Base-by-base conservation (phyloP, 2,113 vertebrate species). In the Puntigrus tetrazona region DNA sequence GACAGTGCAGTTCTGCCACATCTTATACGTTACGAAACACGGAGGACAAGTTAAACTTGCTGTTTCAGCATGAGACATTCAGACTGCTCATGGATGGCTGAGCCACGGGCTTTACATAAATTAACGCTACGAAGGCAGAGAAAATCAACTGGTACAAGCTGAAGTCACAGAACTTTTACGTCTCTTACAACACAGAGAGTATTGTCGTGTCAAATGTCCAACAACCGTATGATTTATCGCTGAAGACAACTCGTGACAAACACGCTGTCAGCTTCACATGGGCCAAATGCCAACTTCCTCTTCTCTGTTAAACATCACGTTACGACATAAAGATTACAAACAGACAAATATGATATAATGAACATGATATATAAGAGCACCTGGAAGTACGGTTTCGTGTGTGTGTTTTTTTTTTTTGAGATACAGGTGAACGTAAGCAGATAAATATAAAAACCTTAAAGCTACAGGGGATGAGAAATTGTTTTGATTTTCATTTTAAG, bases 91-190 rank as follows among this genome's bases (percentile, higher is more conserved):
- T 47, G 43, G n/a, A 69, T n/a, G 27, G 43, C 27, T 73, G 50
- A 82, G 45, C 50, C 45, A 78, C 5, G 10, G 74, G 61, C 31
- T 67, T 77, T 78, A 13, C 29, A 10, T 55, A 36, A 78, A 78
- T 57, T 3, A 38, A 78, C 20, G 20, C 2, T 25, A 25, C 1
- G 3, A 31, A 57, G 50, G 29, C 29, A 55, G 31, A 78, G 31
- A 78, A 77, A 78, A 78, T 57, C 11, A 78, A 43, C 25, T n/a
- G n/a, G n/a, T n/a, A n/a, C n/a, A n/a, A n/a, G n/a, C n/a, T 78
- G 20, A 18, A 61, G 74, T 55, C 47, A 55, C 73, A 25, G 47
- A 41, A 38, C 41, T 61, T 80, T 47, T 3, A 45, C 1, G 2
- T 10, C 57, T 59, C 22, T 8, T 3, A 61, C 14, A 78, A 78